A percentile compares a stretch with the other conserved stretches of the same genome.
phyloP scores from a whole-genome alignment of 2,797 vertebrate species.

The Aulostomus chinensis region DNA sequence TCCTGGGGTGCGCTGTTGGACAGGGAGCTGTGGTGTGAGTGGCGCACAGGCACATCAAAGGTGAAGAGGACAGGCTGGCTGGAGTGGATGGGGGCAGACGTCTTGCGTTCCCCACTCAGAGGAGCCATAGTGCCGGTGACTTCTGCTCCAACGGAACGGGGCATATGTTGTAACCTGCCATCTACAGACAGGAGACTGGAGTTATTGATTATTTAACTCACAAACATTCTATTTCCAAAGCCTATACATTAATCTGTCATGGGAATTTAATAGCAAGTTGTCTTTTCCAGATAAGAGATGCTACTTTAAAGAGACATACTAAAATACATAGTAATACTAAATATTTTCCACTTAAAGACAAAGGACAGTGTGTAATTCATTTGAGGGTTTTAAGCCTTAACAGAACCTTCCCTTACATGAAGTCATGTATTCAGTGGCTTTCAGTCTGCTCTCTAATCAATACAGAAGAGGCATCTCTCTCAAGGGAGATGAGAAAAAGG shows the following conservation, averaged over 20 bases:
- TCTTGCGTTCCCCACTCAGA: conserved; percentile 88
- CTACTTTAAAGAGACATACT: too few species aligned
- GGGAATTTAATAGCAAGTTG: too few species aligned
- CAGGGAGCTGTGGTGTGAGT: conserved; percentile 84
- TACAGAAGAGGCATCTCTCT: conserved; percentile 57
- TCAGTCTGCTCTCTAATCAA: conserved; percentile 66
- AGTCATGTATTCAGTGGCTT: conserved; percentile 54
- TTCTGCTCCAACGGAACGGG: conserved; percentile 89
- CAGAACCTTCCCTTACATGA: conserved; percentile 45
- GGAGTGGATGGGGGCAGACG: conserved; percentile 89
- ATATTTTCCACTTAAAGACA: conserved; percentile 33
- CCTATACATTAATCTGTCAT: too few species aligned
- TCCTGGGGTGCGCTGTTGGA: conserved; percentile 97
- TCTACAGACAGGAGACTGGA: conserved; percentile 75
- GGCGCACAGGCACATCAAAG: conserved; percentile 87
- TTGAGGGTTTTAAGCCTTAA: conserved; percentile 40
- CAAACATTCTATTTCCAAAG: background rate
- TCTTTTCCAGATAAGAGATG: too few species aligned
- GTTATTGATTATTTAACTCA: conserved; percentile 36
- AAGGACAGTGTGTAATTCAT: conserved; percentile 33
- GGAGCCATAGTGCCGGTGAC: conserved; percentile 80
- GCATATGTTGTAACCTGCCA: conserved; percentile 85
- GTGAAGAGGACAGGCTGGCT: conserved; percentile 97
- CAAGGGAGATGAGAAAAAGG: conserved; percentile 46
- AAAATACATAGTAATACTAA: too few species aligned